phyloP scores from a whole-genome alignment of 2,888 invertebrate genomes.

The Scelioninae gen. 1 region DNA sequence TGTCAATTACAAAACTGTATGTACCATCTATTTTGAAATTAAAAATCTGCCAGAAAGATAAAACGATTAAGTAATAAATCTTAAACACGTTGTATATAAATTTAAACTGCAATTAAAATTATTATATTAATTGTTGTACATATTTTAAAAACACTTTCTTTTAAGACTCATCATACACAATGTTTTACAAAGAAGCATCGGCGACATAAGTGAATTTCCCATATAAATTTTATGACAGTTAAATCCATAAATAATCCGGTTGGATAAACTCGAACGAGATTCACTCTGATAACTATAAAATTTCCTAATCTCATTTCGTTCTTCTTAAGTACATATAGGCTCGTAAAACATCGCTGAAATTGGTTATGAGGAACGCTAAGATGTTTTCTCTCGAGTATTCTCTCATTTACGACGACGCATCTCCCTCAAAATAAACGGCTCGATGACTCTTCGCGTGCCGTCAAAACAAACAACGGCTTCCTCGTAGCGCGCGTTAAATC shows the following conservation, averaged over 20 bases:
- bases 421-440: slow-evolving; percentile 29
- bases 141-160: no score
- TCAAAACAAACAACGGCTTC: slow-evolving; percentile 31
- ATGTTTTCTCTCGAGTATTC: not conserved
- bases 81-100: no score
- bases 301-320: not conserved
- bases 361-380: slow-evolving; percentile 4
- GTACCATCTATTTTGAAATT: no score
- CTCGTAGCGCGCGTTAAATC: slow-evolving; percentile 21
- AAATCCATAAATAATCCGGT: not conserved
- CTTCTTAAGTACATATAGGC: not conserved
- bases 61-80: no score
- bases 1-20: no score
- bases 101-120: no score
- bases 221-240: no score
- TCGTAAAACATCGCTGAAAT: slow-evolving; percentile 2
- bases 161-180: no score
- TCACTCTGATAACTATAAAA: not conserved
- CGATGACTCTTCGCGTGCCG: slow-evolving; percentile 27
- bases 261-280: not conserved
- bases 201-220: no score
- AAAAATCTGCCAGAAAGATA: no score
- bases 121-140: no score
- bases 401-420: slow-evolving; percentile 3
- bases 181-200: no score